Evolutionary conservation across 1,140 invertebrate species (phyloP).

Genomic region (Bombus difficillimus): DNA sequence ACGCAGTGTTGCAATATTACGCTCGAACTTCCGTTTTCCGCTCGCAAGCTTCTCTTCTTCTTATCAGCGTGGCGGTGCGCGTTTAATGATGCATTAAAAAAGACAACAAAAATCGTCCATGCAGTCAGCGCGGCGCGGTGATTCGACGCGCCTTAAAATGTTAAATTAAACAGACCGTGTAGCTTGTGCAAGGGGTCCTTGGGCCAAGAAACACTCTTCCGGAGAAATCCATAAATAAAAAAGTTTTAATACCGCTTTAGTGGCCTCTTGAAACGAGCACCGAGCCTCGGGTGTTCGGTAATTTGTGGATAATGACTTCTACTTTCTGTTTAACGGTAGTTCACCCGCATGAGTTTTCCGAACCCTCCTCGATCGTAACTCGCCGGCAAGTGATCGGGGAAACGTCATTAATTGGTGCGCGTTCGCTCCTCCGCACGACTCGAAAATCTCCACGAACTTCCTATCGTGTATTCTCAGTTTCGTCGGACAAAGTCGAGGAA

Average conservation of each 20-base stretch:
- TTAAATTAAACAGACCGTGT: conserved; percentile 42
- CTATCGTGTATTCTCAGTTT: not conserved
- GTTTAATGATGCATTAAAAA: conserved; percentile 6
- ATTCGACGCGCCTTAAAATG: conserved; percentile 29
- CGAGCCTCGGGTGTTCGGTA: conserved; percentile 26
- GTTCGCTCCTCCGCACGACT: not conserved
- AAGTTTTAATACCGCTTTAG: conserved; percentile 57
- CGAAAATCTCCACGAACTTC: not conserved
- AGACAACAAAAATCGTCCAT: not conserved
- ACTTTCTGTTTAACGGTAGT: conserved; percentile 51
- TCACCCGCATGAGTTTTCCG: conserved; percentile 29
- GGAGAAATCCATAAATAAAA: conserved; percentile 52
- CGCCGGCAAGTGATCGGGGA: conserved; percentile 16
- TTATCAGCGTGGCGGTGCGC: not conserved
- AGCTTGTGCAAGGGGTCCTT: not conserved
- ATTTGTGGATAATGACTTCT: conserved; percentile 59
- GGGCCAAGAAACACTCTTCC: not conserved
- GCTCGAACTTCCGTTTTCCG: not conserved
- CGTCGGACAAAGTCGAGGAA: not conserved
- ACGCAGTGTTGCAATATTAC: conserved; percentile 8
- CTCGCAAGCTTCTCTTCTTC: not conserved
- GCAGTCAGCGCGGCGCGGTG: too few relatives aligned
- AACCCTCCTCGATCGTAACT: conserved; percentile 19
- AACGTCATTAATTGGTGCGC: conserved; percentile 39
- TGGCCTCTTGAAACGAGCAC: conserved; percentile 34